Evolutionary conservation across 2,113 vertebrate species (phyloP), one percentile per base, ranked within the genome.

Genomic region (Cynopterus brachyotis): DNA sequence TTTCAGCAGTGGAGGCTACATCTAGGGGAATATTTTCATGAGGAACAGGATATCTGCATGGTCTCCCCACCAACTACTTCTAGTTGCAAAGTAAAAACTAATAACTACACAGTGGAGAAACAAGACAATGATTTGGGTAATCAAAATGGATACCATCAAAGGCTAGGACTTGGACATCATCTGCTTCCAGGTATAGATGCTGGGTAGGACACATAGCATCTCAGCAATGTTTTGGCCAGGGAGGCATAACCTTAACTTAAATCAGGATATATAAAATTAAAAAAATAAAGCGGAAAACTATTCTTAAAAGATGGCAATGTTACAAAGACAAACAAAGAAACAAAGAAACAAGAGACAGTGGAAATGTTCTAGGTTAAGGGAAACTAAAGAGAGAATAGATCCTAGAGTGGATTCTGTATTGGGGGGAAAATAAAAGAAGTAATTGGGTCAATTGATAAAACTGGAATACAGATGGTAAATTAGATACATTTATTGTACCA

Each of bases 91-190:
- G 42, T 37, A 47, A 69, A 83, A 84, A 55, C 37, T 15, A 81
- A 26, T 26, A 87, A 50, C 24, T 2, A 10, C 10, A 32, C 55
- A 40, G 55, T 19, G n/a, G 55, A 80, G 75, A 50, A 62, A 62
- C 20, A 0, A 64, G 57, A 67, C 42, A 26, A 66, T 11, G 50
- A 45, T 45, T 28, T 87, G 66, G 26, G 45, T 47, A 22, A 59
- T 57, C 75, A 81, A 64, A 73, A 64, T 7, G 3, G 83, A 62
- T 35, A 59, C 9, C 22, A 17, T 40, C 13, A 22, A 26, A n/a
- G 19, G 30, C 62, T 13, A 20, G 73, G 30, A 30, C 8, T 1
- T 24, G 13, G 79, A n/a, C 24, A 9, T 4, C 0, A 0, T 7
- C 35, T 30, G 30, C 37, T 47, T 55, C 40, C 35, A 20, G 79